A percentile compares a stretch with the other conserved stretches of the same genome.
Conservation (phyloP, 2,888 invertebrate species). For the Patella ulyssiponensis region DNA sequence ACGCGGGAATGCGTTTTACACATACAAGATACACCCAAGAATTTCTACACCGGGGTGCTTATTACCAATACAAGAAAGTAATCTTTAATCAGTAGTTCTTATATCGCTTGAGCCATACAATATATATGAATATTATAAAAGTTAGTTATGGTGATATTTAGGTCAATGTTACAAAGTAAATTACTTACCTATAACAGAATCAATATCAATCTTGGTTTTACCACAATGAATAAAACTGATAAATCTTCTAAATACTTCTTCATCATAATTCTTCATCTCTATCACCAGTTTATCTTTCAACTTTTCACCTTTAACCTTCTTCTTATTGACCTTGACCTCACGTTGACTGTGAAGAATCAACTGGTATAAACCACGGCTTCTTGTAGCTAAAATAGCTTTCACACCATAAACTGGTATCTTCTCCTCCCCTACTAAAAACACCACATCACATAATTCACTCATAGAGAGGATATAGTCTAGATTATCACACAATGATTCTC, state of each 20-base stretch:
- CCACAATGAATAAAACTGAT: conserved; percentile 9
- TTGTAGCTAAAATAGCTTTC: conserved; percentile 4
- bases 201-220: background rate
- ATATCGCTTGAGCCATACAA: too few relatives aligned
- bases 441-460: conserved; percentile 3
- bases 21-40: too few relatives aligned
- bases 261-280: conserved; percentile 1
- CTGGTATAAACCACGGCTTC: conserved; percentile 1
- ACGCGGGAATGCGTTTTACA: too few relatives aligned
- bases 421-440: background rate
- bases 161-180: background rate
- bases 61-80: too few relatives aligned
- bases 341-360: background rate
- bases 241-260: conserved; percentile 5
- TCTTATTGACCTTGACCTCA: background rate
- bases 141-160: too few relatives aligned
- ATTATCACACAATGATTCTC: background rate
- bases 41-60: too few relatives aligned
- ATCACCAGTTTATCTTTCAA: background rate
- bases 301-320: conserved; percentile 3
- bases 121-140: too few relatives aligned
- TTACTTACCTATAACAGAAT: background rate
- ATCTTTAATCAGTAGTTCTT: too few relatives aligned
- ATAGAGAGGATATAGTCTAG: background rate
- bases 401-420: conserved; percentile 4